These are phyloP conservation scores for Solenopsis fugax DNA, from an alignment of 1,140 invertebrate genomes.

Conservation along the genomic window DNA sequence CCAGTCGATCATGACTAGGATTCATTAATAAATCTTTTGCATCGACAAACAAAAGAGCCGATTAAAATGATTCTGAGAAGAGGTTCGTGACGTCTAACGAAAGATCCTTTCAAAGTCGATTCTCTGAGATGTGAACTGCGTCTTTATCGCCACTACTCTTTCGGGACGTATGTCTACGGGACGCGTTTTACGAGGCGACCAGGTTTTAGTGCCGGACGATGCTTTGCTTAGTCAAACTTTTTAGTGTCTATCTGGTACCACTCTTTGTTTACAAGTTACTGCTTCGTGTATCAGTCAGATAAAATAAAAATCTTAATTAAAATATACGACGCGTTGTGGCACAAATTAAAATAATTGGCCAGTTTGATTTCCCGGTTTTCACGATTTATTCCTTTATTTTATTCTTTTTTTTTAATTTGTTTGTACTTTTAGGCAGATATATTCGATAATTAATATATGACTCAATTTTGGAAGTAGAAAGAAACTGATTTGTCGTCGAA, in stretches of 20 bases:
- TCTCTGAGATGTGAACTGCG: constrained; percentile 25
- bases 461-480: background rate
- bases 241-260: constrained; percentile 40
- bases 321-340: background rate
- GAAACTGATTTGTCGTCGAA: background rate
- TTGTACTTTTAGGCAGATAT: background rate
- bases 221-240: constrained; percentile 65
- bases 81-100: constrained; percentile 10
- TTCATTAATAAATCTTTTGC: constrained; percentile 31
- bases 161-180: constrained; percentile 51
- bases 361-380: background rate
- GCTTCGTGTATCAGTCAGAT: background rate
- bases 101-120: constrained; percentile 57
- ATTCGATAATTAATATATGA: background rate
- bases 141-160: constrained; percentile 68
- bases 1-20: constrained; percentile 18
- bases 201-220: constrained; percentile 67
- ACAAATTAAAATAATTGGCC: background rate
- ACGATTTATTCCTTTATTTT: background rate
- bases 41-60: constrained; percentile 34
- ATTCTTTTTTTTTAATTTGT: constrained; percentile 1
- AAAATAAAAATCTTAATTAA: constrained; percentile 33
- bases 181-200: constrained; percentile 69
- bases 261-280: constrained; percentile 63
- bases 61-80: constrained; percentile 53